These are phyloP conservation scores for Vulpes vulpes DNA, from an alignment of 2,113 vertebrate species.

Conservation along the genomic window DNA sequence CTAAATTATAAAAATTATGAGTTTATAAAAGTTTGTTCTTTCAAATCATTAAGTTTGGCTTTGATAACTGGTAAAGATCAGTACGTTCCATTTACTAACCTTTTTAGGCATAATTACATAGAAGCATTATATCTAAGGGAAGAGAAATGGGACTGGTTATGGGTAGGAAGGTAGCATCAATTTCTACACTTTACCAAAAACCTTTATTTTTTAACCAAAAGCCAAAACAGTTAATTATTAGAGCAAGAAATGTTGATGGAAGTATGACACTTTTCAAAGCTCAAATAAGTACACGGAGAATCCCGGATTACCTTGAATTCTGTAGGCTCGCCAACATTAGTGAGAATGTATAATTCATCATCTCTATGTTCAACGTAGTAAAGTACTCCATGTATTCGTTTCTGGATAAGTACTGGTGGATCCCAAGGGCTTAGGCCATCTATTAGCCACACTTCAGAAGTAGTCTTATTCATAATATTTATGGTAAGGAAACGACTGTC, in stretches of 20 bases:
- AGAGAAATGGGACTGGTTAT: background rate
- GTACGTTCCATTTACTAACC: background rate
- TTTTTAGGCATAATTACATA: background rate
- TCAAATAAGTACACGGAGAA: background rate
- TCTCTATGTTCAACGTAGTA: constrained; percentile 95
- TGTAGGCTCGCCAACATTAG: constrained; percentile 91
- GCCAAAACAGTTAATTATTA: background rate
- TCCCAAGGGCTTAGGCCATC: constrained; percentile 87
- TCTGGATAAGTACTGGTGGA: constrained; percentile 91
- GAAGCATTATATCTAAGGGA: background rate
- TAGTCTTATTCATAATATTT: constrained; percentile 95
- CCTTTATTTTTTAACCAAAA: background rate
- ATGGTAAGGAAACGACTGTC: constrained; percentile 93
- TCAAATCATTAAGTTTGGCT: constrained; percentile 21
- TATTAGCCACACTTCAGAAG: constrained; percentile 95
- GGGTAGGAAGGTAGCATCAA: background rate
- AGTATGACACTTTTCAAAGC: background rate
- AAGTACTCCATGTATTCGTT: constrained; percentile 90
- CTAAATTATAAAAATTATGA: background rate
- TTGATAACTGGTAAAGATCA: background rate
- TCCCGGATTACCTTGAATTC: constrained; percentile 91
- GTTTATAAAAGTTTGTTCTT: background rate
- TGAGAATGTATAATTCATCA: constrained; percentile 92
- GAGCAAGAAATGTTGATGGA: background rate
- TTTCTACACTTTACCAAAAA: background rate